Evolutionary conservation across 2,113 vertebrate species (phyloP).

Genomic region (Lonchura striata): DNA sequence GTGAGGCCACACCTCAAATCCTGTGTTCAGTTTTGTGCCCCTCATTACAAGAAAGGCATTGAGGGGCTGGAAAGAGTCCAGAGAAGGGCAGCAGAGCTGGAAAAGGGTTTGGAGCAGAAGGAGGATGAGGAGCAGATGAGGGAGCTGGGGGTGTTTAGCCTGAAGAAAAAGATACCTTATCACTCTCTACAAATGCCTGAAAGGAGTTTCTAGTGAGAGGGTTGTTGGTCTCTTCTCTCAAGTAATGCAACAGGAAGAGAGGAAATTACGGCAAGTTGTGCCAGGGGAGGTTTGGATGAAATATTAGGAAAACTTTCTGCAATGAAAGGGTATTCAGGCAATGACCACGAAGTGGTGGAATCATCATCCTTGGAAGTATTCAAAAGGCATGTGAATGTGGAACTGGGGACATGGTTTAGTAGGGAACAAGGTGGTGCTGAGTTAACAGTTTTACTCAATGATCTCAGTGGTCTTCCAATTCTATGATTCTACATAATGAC

Average conservation of each 20-base stretch:
- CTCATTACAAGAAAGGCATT: not conserved
- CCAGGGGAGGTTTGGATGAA: not conserved
- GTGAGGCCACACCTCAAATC: not conserved
- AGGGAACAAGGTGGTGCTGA: not conserved
- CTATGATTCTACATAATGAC: not conserved
- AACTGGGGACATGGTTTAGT: not conserved
- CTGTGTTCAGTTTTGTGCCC: not conserved
- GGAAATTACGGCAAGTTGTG: not conserved
- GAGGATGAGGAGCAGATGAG: not conserved
- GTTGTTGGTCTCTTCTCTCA: not conserved
- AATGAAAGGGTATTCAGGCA: not conserved
- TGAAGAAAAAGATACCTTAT: not conserved
- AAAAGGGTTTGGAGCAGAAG: not conserved
- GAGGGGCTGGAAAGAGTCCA: rapidly evolving
- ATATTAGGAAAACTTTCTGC: not conserved
- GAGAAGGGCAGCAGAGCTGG: not conserved
- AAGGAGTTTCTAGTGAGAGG: not conserved
- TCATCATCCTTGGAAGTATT: not conserved
- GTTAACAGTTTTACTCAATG: not conserved
- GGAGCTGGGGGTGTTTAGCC: not conserved
- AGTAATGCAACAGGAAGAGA: rapidly evolving
- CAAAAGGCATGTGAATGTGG: rapidly evolving
- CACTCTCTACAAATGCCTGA: not conserved
- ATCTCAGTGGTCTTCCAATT: not conserved
- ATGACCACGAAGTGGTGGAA: not conserved